These are phyloP conservation scores for Drosophila nigrodunni DNA, from an alignment of 1,140 invertebrate species.

Conservation along the genomic window DNA sequence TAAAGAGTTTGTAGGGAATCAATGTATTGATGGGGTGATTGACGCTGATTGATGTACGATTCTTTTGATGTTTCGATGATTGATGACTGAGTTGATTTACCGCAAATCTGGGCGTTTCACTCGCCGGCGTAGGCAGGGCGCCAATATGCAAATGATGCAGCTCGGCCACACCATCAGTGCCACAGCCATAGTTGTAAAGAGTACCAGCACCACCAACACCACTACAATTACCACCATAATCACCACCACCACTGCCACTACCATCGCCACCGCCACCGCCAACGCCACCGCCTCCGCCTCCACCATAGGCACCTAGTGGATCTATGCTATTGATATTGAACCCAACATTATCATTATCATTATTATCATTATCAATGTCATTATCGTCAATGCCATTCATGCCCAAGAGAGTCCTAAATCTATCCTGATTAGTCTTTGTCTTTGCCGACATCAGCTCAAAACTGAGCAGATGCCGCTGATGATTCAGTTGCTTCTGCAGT, in stretches of 20 bases:
- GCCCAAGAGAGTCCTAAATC: slow-evolving; percentile 84
- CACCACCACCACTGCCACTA: slow-evolving; percentile 15
- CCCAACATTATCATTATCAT: slow-evolving; percentile 66
- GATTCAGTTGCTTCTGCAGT: slow-evolving; percentile 84
- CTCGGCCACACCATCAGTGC: slow-evolving; percentile 58
- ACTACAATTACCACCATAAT: slow-evolving; percentile 34
- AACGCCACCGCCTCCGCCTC: slow-evolving; percentile 26
- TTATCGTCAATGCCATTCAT: slow-evolving; percentile 83
- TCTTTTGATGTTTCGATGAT: slow-evolving; percentile 31
- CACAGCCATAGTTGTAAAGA: slow-evolving; percentile 55
- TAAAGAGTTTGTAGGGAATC: neutral
- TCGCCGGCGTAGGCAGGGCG: slow-evolving; percentile 84
- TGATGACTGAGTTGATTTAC: slow-evolving; percentile 79
- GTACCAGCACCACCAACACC: slow-evolving; percentile 47
- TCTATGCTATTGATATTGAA: slow-evolving; percentile 84
- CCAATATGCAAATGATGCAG: slow-evolving; percentile 82
- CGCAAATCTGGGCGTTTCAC: slow-evolving; percentile 84
- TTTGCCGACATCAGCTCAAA: slow-evolving; percentile 82
- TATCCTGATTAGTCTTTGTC: slow-evolving; percentile 80
- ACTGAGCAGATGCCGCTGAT: slow-evolving; percentile 83
- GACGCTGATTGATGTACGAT: slow-evolving; percentile 19
- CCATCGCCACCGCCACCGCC: slow-evolving; percentile 26
- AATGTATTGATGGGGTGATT: neutral
- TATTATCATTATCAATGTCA: slow-evolving; percentile 29
- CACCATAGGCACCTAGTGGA: no score